Evolutionary conservation across 1,140 invertebrate species (phyloP), one percentile per base, ranked within the genome.

Genomic region (Coboldia fuscipes): DNA sequence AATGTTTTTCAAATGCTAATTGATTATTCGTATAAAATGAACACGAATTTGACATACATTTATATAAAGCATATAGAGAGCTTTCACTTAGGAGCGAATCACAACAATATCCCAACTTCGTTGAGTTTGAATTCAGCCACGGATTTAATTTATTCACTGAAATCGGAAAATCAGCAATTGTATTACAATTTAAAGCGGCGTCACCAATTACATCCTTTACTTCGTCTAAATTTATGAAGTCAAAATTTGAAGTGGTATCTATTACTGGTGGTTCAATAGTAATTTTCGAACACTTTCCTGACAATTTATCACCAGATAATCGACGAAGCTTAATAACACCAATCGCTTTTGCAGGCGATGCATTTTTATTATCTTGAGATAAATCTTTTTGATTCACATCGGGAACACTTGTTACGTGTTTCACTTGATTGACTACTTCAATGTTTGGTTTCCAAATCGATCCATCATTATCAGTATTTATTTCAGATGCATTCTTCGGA

Each of bases 1-100:
- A 6, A 27, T 32, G 3, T 30, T 30, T 14, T 4, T 15, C 13
- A 10, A n/a, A 27, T 3, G 24, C 12, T 16, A 15, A 9, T 30
- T 30, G 29, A 1, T 36, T 40, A 19, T 60, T 57, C 0, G 60
- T 62, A 1, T 58, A 56, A 33, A 55, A 72, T 12, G 43, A 46
- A 42, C 70, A 73, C 13, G 50, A 41, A 12, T 46, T 48, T 4
- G 42, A 47, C 58, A 70, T 69, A 38, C 70, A 73, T 38, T 70
- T 72, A 36, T 63, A 70, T 5, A 70, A 43, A 20, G 28, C 24
- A 22, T 12, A 20, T 10, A 36, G 26, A 13, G 15, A 24, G 8
- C 14, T 31, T 16, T 30, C 29, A 13, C 21, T 8, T 17, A 15
- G 7, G n/a, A 37, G 5, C 26, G 10, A 22, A 12, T 31, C 7